Conservation (phyloP, 1,140 invertebrate species). For the Aphaenogaster floridana region DNA sequence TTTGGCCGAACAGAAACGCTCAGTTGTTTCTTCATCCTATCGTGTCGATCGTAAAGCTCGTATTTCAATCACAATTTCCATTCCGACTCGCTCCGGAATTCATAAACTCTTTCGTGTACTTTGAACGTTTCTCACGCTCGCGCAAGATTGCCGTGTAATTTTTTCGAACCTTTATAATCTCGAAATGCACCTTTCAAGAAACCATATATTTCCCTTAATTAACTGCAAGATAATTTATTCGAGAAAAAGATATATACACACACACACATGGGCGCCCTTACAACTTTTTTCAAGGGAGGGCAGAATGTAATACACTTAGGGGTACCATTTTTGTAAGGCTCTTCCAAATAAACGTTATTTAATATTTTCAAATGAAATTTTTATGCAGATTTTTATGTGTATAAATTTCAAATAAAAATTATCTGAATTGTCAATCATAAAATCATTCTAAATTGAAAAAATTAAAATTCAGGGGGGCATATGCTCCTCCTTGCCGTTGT, state of each 20-base stretch:
- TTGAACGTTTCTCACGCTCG: conserved; percentile 59
- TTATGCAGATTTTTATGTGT: too few relatives aligned
- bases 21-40: conserved; percentile 23
- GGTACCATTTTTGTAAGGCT: too few relatives aligned
- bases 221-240: neutral
- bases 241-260: neutral
- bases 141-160: neutral
- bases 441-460: too few relatives aligned
- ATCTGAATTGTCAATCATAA: too few relatives aligned
- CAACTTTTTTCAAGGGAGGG: too few relatives aligned
- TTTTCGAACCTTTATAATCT: conserved; percentile 5
- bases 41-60: conserved; percentile 57
- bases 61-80: conserved; percentile 69
- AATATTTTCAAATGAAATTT: too few relatives aligned
- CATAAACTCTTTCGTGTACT: conserved; percentile 62
- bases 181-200: neutral
- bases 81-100: conserved; percentile 13
- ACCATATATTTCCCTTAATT: neutral
- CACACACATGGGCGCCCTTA: too few relatives aligned
- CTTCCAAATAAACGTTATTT: too few relatives aligned
- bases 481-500: too few relatives aligned
- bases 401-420: too few relatives aligned
- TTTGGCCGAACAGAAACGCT: conserved; percentile 11
- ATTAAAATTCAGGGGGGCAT: too few relatives aligned
- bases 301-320: too few relatives aligned